phyloP scores from a whole-genome alignment of 1,140 invertebrate species.

The Drosophila nigromelanica region DNA sequence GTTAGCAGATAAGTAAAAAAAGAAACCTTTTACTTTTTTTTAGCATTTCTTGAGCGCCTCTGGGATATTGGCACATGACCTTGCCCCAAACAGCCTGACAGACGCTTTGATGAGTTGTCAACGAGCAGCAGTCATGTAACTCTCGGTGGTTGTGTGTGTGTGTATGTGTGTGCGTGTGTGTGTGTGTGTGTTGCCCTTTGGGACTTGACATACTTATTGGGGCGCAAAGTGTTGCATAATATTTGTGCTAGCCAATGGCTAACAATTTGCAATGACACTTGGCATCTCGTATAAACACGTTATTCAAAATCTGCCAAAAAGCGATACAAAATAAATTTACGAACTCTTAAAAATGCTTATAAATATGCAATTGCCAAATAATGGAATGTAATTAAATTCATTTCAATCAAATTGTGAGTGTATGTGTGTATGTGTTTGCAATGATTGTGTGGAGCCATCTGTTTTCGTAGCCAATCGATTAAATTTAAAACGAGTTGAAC shows the following conservation, averaged over 20 bases:
- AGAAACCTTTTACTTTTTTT: slow-evolving; percentile 53
- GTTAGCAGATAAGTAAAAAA: slow-evolving; percentile 29
- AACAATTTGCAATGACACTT: slow-evolving; percentile 50
- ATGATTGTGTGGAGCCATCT: slow-evolving; percentile 50
- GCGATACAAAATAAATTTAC: not conserved
- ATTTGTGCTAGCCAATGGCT: slow-evolving; percentile 60
- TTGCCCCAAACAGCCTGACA: slow-evolving; percentile 45
- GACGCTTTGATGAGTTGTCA: slow-evolving; percentile 73
- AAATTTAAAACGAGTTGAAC: slow-evolving; percentile 29
- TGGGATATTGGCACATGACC: slow-evolving; percentile 75
- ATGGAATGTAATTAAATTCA: slow-evolving; percentile 73
- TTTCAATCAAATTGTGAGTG: slow-evolving; percentile 52
- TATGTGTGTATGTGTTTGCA: slow-evolving; percentile 19
- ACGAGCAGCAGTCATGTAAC: slow-evolving; percentile 42
- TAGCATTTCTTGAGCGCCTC: slow-evolving; percentile 61
- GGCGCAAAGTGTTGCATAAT: slow-evolving; percentile 76
- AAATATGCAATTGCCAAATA: slow-evolving; percentile 64
- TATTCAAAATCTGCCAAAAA: slow-evolving; percentile 15
- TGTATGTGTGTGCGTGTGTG: slow-evolving; percentile 18
- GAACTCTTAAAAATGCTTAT: no score
- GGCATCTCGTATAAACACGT: slow-evolving; percentile 34
- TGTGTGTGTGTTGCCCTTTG: slow-evolving; percentile 31
- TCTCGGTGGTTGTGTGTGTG: not conserved
- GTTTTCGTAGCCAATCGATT: slow-evolving; percentile 43
- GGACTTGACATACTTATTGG: slow-evolving; percentile 61